Base-by-base conservation (phyloP, 2,113 vertebrate species). In the Saccopteryx bilineata region DNA sequence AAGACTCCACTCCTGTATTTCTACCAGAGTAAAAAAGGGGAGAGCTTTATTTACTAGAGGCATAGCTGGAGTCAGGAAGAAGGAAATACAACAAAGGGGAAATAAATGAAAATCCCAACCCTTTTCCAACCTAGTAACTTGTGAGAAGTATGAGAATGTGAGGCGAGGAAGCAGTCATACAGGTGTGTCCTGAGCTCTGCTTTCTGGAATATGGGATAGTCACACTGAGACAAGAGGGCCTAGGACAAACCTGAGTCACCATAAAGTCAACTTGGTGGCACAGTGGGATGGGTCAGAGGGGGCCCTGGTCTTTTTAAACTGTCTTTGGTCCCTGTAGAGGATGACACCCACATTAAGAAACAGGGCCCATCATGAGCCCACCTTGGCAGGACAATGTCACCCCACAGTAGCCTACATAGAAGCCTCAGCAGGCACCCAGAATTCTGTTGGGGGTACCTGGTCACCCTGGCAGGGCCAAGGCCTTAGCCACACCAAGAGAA, bases 41-140 rank as follows among this genome's bases (percentile, higher is more conserved):
- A 65, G 71, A 31, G 12, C 4, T 39, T 71, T 79, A 39, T 78
- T 6, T 86, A 14, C 52, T 39, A 56, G 90, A 89, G 48, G 48
- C 79, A 63, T 69, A 63, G 26, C 58, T 89, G 33, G 48, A 95
- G 31, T 75, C 56, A 61, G 19, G 63, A 66, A 83, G 60, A 92
- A 96, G 58, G 69, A 92, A 87, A 56, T 71, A 65, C 33, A 56
- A 68, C 50, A 76, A 66, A 82, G 23, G 56, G 26, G 50, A 69
- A 76, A 56, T 8, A 90, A 33, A 74, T 87, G 31, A 63, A 82
- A 69, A 74, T 2, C 3, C n/a, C 9, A 82, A 4, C 2, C 26
- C 11, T 31, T 50, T 94, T 68, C 24, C 14, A n/a, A 14, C 58
- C 63, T 65, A 82, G 74, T 18, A 91, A 72, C 13, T 18, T 82